A percentile compares a stretch with the other conserved stretches of the same genome.
Conservation (phyloP, 2,113 vertebrate genomes). For the Salvelinus fontinalis region DNA sequence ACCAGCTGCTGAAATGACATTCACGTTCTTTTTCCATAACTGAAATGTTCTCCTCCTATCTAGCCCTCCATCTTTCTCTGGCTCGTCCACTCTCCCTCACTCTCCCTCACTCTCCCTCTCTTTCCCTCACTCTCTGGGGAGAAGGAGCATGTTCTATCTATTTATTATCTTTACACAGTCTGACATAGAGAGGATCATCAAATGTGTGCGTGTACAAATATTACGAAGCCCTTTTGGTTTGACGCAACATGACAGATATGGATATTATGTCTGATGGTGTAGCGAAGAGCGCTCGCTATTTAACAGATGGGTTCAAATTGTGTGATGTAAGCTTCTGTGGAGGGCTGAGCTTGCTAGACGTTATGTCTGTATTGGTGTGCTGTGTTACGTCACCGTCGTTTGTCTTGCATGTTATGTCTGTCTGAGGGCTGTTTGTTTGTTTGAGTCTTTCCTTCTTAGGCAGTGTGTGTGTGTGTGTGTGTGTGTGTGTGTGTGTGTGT, state of each 20-base stretch:
- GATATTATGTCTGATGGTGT: not conserved
- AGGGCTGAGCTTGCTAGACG: not conserved
- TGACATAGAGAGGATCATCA: slow-evolving; percentile 40
- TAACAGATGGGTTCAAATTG: not conserved
- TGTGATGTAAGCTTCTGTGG: not conserved
- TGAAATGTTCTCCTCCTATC: slow-evolving; percentile 24
- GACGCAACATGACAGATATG: slow-evolving; percentile 28
- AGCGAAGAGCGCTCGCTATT: not conserved
- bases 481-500: too few species aligned
- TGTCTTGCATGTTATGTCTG: not conserved
- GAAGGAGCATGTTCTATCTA: slow-evolving; percentile 9
- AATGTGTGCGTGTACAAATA: slow-evolving; percentile 48
- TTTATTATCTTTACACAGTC: slow-evolving; percentile 39
- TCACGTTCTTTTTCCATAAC: slow-evolving; percentile 25
- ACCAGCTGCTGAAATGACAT: slow-evolving; percentile 48
- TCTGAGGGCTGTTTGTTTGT: not conserved
- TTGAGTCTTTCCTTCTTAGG: not conserved
- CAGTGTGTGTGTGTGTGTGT: too few species aligned
- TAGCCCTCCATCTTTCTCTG: not conserved
- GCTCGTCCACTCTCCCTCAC: too few species aligned
- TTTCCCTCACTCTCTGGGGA: slow-evolving; percentile 13
- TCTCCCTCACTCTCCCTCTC: not conserved
- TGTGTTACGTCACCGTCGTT: not conserved
- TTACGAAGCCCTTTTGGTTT: slow-evolving; percentile 28
- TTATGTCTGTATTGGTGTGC: not conserved